These are phyloP conservation scores for Delichon dasypus DNA, from an alignment of 2,797 vertebrate species.

Conservation along the genomic window DNA sequence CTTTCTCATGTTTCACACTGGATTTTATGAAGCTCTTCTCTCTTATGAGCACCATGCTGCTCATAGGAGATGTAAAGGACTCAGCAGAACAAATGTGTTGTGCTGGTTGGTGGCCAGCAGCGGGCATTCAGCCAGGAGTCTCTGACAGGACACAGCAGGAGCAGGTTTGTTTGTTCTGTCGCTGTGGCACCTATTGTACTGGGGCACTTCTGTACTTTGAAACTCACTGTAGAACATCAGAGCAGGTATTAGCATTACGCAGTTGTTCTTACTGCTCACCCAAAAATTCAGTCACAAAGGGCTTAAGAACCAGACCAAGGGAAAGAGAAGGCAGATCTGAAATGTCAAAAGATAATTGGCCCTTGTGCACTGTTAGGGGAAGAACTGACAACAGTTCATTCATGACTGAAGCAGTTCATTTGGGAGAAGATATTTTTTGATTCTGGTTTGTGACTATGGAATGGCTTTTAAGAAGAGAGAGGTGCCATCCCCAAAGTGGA, in stretches of 20 bases:
- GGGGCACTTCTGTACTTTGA: background rate
- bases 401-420: background rate
- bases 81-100: background rate
- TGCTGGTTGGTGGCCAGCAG: background rate
- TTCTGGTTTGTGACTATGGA: background rate
- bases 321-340: background rate
- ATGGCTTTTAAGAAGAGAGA: background rate
- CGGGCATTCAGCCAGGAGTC: background rate
- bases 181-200: background rate
- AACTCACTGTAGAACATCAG: background rate
- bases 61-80: background rate
- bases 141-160: background rate
- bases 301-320: background rate
- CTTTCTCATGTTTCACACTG: conserved; percentile 48
- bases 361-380: background rate
- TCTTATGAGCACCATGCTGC: conserved; percentile 55
- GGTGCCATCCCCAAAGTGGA: background rate
- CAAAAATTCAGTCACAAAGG: background rate
- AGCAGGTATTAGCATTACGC: background rate
- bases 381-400: background rate
- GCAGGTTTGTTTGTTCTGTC: background rate
- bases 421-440: background rate
- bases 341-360: background rate
- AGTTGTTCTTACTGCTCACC: background rate
- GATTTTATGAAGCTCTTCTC: conserved; percentile 73